Evolutionary conservation across 1,140 invertebrate species (phyloP), one percentile per base, ranked within the genome.

Genomic region (Lycorma delicatula): DNA sequence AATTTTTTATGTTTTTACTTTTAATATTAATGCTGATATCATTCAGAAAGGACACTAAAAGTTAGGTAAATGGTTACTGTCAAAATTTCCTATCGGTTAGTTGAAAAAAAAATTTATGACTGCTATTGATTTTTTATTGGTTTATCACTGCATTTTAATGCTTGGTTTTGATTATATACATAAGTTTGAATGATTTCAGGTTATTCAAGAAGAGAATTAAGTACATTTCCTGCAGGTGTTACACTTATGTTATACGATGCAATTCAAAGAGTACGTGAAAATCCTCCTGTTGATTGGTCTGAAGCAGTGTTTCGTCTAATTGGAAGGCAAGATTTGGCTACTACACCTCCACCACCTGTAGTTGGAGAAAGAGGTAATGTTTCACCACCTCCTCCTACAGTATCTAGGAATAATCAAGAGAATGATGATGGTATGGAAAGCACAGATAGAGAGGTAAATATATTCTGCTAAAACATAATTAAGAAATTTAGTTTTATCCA

Each of bases 281-380:
- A 79, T 28, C 91, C 91, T 13, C 88, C 87, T 0, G 74, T 82
- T 16, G 82, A 86, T 70, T 93, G 90, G 87, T 80, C 84, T 2
- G 72, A 76, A 44, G 75, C 81, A 47, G 84, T 84, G 1, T 95
- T 92, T 68, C 78, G 81, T 38, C 74, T 95, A 3, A 80, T 93
- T n/a, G 84, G 87, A 75, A 75, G 89, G 11, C 81, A 87, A 48
- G 89, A 93, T 72, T 72, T 91, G 58, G 82, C 84, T 0, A 22
- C 52, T 23, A 44, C 34, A 16, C 52, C 52, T 7, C 52, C 52
- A 9, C 72, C 77, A 48, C 74, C 52, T 5, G 28, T 38, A 44
- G 38, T 54, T 3, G 26, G 34, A 20, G 52, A 54, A 84, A 70
- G 71, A 80, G 25, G 70, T 74, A 59, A 23, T 46, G 41, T 9